Conservation (phyloP, 2,113 vertebrate genomes). For the Oreochromis niloticus region DNA sequence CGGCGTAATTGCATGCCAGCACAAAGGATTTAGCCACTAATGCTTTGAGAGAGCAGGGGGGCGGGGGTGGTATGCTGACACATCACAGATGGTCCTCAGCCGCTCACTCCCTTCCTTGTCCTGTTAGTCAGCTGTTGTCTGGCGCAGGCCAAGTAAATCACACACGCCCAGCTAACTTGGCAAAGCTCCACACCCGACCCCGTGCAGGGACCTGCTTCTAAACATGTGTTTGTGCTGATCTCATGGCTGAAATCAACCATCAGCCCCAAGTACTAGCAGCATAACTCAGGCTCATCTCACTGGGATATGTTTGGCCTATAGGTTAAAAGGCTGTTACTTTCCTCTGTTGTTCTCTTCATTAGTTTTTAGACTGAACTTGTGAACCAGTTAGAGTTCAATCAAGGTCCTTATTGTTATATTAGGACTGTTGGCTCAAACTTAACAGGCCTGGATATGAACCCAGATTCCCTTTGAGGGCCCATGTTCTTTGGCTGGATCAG, state of each 20-base stretch:
- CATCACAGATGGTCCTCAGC: conserved; percentile 59
- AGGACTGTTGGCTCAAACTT: neutral
- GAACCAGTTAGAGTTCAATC: conserved; percentile 17
- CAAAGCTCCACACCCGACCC: neutral
- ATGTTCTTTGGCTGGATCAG: conserved; percentile 49
- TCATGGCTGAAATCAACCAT: neutral
- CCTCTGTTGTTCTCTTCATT: neutral
- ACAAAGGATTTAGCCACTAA: conserved; percentile 72
- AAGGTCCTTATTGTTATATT: conserved; percentile 23
- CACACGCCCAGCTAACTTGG: conserved; percentile 26
- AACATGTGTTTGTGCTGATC: neutral
- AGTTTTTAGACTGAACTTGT: neutral
- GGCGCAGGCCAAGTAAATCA: conserved; percentile 44
- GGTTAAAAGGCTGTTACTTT: neutral
- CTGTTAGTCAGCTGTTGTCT: conserved; percentile 54
- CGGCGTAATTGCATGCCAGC: conserved; percentile 69
- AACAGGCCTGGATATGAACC: conserved; percentile 13
- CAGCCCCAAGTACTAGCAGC: neutral
- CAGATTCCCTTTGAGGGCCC: conserved; percentile 39
- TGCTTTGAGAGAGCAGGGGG: conserved; percentile 52
- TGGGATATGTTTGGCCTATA: neutral
- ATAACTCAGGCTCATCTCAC: neutral
- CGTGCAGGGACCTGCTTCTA: neutral
- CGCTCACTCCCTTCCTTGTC: conserved; percentile 31
- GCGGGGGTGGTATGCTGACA: conserved; percentile 44